Conservation (phyloP, 2,888 invertebrate species). For the Hypomecis punctinalis region DNA sequence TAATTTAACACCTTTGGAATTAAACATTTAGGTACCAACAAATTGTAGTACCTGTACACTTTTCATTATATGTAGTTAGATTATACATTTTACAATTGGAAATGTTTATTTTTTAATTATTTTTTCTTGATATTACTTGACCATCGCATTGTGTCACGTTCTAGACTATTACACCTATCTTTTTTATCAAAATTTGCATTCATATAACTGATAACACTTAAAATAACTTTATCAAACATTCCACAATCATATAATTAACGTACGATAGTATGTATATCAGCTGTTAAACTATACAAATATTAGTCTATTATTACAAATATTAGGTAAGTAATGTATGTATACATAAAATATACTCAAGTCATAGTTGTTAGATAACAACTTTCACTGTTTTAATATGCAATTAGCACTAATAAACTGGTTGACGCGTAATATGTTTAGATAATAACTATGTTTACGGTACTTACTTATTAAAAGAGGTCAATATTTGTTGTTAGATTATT, state of each 20-base stretch:
- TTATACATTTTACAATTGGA: too few relatives aligned
- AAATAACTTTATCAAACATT: slow-evolving; percentile 43
- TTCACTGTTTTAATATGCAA: slow-evolving; percentile 36
- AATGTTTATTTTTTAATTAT: too few relatives aligned
- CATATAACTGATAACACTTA: slow-evolving; percentile 11
- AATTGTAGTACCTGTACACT: too few relatives aligned
- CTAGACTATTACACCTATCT: background rate
- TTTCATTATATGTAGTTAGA: too few relatives aligned
- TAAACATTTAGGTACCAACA: too few relatives aligned
- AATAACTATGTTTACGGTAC: slow-evolving; percentile 17
- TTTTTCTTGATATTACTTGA: background rate
- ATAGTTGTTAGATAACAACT: slow-evolving; percentile 37
- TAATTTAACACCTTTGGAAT: too few relatives aligned
- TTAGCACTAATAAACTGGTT: slow-evolving; percentile 34
- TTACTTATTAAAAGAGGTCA: slow-evolving; percentile 7
- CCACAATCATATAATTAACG: slow-evolving; percentile 10
- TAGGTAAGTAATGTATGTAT: slow-evolving; percentile 5
- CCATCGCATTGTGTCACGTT: background rate
- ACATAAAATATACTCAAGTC: slow-evolving; percentile 20
- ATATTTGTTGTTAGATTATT: background rate
- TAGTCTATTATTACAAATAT: slow-evolving; percentile 3
- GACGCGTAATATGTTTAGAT: slow-evolving; percentile 24
- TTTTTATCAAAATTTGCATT: slow-evolving; percentile 10
- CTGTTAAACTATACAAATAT: slow-evolving; percentile 19
- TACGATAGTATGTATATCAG: slow-evolving; percentile 6